phyloP scores from a whole-genome alignment of 2,113 vertebrate genomes.

The Ctenodactylus gundi region DNA sequence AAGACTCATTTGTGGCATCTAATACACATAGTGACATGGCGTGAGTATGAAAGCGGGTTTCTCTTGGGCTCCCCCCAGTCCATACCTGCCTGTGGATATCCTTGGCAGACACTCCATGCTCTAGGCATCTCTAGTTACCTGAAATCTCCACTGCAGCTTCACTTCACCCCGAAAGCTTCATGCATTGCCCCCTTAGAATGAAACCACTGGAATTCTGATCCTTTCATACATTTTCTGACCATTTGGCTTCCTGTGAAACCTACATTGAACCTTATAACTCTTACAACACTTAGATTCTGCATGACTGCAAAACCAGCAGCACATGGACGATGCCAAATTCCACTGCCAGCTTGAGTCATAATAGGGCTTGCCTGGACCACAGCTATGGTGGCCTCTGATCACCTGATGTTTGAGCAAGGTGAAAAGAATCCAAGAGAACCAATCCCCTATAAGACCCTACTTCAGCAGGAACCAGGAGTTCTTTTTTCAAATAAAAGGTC shows the following conservation, averaged over 20 bases:
- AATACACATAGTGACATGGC: too few relatives aligned
- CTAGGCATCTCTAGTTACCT: background rate
- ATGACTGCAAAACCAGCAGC: background rate
- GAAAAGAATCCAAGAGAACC: background rate
- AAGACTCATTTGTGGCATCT: background rate
- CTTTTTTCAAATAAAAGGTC: background rate
- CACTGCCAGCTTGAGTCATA: background rate
- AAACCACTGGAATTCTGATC: background rate
- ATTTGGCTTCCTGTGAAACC: background rate
- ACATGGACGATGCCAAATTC: background rate
- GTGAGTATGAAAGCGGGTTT: background rate
- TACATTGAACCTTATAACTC: background rate
- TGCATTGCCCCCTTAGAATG: background rate
- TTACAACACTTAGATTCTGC: background rate
- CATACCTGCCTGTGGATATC: background rate
- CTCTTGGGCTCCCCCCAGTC: background rate
- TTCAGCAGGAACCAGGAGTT: background rate
- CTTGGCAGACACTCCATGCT: background rate
- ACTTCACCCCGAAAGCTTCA: background rate
- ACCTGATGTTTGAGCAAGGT: background rate
- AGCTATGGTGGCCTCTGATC: background rate
- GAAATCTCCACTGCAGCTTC: background rate
- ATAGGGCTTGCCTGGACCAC: background rate
- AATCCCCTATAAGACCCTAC: background rate
- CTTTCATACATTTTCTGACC: background rate